These are phyloP conservation scores for Drosophila differens DNA, from an alignment of 2,888 invertebrate genomes.

Conservation along the genomic window DNA sequence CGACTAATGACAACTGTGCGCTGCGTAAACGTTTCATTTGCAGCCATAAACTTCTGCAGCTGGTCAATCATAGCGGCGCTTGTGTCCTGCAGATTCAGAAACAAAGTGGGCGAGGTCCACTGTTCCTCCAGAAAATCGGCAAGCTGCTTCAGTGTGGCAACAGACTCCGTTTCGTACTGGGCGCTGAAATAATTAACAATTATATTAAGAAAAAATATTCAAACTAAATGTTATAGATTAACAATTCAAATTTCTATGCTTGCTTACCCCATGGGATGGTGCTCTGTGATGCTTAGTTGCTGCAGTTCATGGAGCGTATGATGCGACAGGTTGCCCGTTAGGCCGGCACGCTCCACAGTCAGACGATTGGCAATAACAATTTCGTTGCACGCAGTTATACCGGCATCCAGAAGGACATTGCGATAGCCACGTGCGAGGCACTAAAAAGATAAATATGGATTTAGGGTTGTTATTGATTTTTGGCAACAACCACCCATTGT, in stretches of 20 bases:
- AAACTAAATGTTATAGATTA: neutral
- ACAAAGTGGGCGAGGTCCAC: conserved; percentile 79
- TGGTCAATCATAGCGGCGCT: conserved; percentile 82
- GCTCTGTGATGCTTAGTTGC: conserved; percentile 84
- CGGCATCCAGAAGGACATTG: conserved; percentile 84
- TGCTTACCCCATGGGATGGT: conserved; percentile 84
- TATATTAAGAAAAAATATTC: neutral
- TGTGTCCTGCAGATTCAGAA: conserved; percentile 83
- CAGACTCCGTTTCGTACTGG: conserved; percentile 84
- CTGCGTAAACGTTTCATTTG: conserved; percentile 77
- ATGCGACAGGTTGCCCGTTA: conserved; percentile 72
- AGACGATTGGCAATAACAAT: conserved; percentile 82
- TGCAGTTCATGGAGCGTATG: conserved; percentile 80
- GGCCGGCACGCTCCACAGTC: conserved; percentile 82
- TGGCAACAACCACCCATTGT: conserved; percentile 44
- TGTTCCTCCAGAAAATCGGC: conserved; percentile 79
- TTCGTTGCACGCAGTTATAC: conserved; percentile 84
- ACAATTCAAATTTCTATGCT: neutral
- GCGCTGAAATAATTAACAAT: conserved; percentile 64
- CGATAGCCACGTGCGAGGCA: conserved; percentile 84
- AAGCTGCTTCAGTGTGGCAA: conserved; percentile 81
- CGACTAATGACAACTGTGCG: conserved; percentile 83
- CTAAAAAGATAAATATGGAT: conserved; percentile 51
- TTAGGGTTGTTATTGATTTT: conserved; percentile 68
- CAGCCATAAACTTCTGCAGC: conserved; percentile 76